Percentiles rank a stretch among this genome's conserved stretches.
Evolutionary conservation across 2,888 invertebrate genomes (phyloP).

Genomic region (Fragum whitleyi): DNA sequence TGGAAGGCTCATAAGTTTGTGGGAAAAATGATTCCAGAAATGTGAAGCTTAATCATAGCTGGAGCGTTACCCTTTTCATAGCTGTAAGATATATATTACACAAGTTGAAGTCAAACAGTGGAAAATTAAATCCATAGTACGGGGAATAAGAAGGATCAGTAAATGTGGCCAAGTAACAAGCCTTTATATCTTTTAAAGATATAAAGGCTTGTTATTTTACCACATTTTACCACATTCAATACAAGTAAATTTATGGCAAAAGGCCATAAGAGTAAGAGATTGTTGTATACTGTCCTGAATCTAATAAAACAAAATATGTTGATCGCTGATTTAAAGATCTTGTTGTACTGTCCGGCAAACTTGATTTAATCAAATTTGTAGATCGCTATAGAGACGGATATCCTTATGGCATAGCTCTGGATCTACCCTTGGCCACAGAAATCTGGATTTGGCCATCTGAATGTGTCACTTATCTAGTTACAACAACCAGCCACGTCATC

Average conservation of each 20-base stretch:
- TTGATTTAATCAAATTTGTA: conserved; percentile 18
- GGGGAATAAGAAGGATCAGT: no score
- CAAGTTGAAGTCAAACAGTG: no score
- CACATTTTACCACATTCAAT: no score
- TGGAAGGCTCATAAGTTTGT: conserved; percentile 17
- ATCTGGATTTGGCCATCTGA: conserved; percentile 26
- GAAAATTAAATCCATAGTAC: no score
- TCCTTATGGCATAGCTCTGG: conserved; percentile 9
- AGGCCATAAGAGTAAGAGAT: conserved; percentile 28
- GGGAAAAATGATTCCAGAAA: conserved; percentile 36
- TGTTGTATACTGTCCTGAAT: conserved; percentile 10
- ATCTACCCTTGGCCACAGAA: conserved; percentile 32
- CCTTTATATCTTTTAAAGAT: no score
- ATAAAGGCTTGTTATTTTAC: no score
- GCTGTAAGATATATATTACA: conserved; percentile 37
- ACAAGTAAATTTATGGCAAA: not conserved
- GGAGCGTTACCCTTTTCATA: conserved; percentile 41
- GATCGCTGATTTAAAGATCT: conserved; percentile 22
- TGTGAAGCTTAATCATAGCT: conserved; percentile 29
- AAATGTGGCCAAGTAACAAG: no score
- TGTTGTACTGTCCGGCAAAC: conserved; percentile 23
- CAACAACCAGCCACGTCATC: conserved; percentile 30
- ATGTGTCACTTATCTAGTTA: conserved; percentile 18
- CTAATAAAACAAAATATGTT: conserved; percentile 6
- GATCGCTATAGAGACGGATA: conserved; percentile 22